Conservation (phyloP, 1,140 invertebrate species). For the Glossosoma conforme region DNA sequence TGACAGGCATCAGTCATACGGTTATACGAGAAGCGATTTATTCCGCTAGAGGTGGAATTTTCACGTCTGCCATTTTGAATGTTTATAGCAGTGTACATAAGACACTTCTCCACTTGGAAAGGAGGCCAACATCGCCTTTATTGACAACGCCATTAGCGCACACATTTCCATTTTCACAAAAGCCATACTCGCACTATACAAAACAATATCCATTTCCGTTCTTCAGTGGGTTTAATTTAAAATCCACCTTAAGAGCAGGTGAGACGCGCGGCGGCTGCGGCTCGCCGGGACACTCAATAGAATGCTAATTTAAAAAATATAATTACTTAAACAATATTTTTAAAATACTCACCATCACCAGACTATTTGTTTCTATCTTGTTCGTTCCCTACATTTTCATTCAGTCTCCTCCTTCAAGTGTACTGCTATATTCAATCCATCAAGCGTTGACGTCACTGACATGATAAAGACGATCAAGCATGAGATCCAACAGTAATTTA, state of each 20-base stretch:
- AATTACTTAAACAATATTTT: no score
- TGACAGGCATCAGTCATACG: slow-evolving; percentile 25
- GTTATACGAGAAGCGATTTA: slow-evolving; percentile 24
- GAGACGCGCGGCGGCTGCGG: slow-evolving; percentile 17
- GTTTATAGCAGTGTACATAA: slow-evolving; percentile 5
- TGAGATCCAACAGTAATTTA: no score
- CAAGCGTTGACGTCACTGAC: no score
- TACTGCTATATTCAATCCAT: no score
- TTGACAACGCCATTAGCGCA: slow-evolving; percentile 9
- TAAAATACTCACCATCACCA: no score
- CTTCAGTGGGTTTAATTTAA: slow-evolving; percentile 30
- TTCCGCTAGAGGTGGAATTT: slow-evolving; percentile 3
- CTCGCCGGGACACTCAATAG: slow-evolving; percentile 10
- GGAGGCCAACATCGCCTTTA: slow-evolving; percentile 12
- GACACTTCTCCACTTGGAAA: slow-evolving; percentile 9
- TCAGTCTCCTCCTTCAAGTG: no score
- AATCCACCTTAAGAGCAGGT: slow-evolving; percentile 30
- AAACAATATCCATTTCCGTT: slow-evolving; percentile 31
- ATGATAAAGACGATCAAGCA: no score
- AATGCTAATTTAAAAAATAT: no score
- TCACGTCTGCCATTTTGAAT: slow-evolving; percentile 1
- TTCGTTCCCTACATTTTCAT: no score
- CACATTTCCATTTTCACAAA: slow-evolving; percentile 10
- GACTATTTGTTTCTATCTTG: no score
- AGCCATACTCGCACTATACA: slow-evolving; percentile 14